Base-by-base conservation (phyloP, 2,888 invertebrate genomes). In the Apodemia duryi region DNA sequence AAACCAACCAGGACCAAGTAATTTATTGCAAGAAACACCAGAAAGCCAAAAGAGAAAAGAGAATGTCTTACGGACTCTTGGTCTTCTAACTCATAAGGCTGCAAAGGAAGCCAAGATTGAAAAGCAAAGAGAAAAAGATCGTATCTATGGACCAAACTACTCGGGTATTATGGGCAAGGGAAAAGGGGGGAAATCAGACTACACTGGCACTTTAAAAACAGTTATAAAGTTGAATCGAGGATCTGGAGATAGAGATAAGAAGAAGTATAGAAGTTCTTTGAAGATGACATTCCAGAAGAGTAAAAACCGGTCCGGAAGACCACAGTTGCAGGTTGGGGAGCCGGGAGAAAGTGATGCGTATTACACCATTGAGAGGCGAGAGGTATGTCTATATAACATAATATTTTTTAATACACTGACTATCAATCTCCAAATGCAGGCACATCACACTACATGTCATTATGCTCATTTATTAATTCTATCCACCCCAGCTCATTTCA, bases 171-270 rank as follows among this genome's bases (percentile, higher is more conserved):
- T 83, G 71, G 77, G 76, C 0, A 86, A 82, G 68, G 84, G 86
- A 66, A 76, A 80, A 64, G 71, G 83, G 0, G 83, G 84, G 38
- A 77, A 86, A 5, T 86, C 89, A 28, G 94, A 93, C 73, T 96
- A 95, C 76, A 96, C 96, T 2, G 97, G 97, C 52, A 97, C 96
- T 0, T 81, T 97, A 71, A 97, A 97, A 81, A 96, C 97, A 73
- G 95, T 97, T 74, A 97, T 97, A 74, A 96, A 97, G 85, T 85
- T 97, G 71, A 95, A 94, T 79, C 93, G 95, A 70, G 87, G 78
- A 69, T 70, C 80, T 1, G 82, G 94, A 0, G 85, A 85, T 0
- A 75, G 82, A 32, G 90, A 90, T 41, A 91, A 94, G 74, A 95
- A 95, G 83, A 94, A 94, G 71, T 93, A 93, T 64, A 93, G 95